Percentiles rank a stretch among this genome's conserved stretches.
Conservation (phyloP, 2,888 invertebrate genomes). For the Cordilura impudica region DNA sequence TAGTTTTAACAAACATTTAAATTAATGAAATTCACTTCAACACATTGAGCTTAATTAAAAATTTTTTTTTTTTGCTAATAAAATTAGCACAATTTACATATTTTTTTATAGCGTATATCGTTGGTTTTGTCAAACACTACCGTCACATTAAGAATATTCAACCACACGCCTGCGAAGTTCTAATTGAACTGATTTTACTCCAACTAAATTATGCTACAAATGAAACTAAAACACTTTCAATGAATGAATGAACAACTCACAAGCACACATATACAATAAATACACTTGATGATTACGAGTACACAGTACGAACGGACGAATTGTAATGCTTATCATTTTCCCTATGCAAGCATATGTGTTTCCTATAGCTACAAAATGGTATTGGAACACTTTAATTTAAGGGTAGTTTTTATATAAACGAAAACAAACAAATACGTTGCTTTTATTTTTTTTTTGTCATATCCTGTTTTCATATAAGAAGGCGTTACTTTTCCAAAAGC, state of each 20-base stretch:
- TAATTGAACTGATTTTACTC: constrained; percentile 63
- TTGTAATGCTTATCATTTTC: constrained; percentile 58
- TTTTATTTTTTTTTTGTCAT: constrained; percentile 1
- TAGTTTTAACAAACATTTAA: constrained; percentile 75
- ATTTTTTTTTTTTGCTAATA: not conserved
- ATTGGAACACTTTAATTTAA: constrained; percentile 59
- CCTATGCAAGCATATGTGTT: not conserved
- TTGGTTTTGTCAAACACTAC: not conserved
- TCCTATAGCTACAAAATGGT: constrained; percentile 29
- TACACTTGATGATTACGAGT: not conserved
- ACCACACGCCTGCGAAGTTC: constrained; percentile 63
- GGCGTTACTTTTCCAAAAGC: constrained; percentile 62
- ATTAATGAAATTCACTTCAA: not conserved
- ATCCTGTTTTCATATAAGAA: constrained; percentile 58
- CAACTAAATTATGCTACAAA: constrained; percentile 35
- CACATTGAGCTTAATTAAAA: not conserved
- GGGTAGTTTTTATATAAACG: constrained; percentile 64
- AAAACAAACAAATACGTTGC: not conserved
- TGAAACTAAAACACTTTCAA: constrained; percentile 35
- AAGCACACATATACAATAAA: not conserved
- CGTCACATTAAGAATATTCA: constrained; percentile 20
- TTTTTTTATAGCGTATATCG: not conserved
- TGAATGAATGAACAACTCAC: not conserved
- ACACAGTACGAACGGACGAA: constrained; percentile 54
- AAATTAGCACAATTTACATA: not conserved